Percentiles rank a stretch among this genome's conserved stretches.
Conservation (phyloP, 1,140 invertebrate genomes). For the Drosophila quadrilineata region DNA sequence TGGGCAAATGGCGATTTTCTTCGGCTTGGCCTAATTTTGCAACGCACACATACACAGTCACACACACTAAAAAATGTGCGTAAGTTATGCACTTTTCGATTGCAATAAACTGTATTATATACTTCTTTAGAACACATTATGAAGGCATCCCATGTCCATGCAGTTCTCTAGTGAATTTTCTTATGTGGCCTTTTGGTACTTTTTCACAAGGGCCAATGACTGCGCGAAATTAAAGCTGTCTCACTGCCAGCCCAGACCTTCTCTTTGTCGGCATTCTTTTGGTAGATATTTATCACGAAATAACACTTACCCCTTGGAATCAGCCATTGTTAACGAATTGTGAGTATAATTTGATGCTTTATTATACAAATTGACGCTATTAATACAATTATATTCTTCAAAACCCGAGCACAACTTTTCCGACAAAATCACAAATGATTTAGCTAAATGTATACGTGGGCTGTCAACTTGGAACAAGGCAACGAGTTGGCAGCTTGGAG, state of each 20-base stretch:
- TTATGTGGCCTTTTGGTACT: constrained; percentile 56
- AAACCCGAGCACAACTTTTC: constrained; percentile 41
- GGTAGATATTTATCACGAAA: neutral
- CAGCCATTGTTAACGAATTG: constrained; percentile 58
- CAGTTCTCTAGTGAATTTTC: constrained; percentile 18
- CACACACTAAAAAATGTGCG: too few relatives aligned
- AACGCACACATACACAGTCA: too few relatives aligned
- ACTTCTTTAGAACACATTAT: neutral
- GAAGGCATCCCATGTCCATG: neutral
- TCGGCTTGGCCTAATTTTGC: constrained; percentile 55
- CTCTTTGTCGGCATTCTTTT: constrained; percentile 48
- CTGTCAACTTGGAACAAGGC: constrained; percentile 26
- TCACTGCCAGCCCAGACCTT: constrained; percentile 7
- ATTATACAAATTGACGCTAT: constrained; percentile 47
- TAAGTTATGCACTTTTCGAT: neutral
- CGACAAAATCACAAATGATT: constrained; percentile 58
- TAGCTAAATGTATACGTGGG: constrained; percentile 41
- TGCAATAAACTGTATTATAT: neutral
- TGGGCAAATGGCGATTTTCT: constrained; percentile 60
- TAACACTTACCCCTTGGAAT: constrained; percentile 71
- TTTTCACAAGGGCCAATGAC: constrained; percentile 53
- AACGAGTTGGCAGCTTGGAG: constrained; percentile 30
- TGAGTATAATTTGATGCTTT: constrained; percentile 60
- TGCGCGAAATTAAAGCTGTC: constrained; percentile 60
- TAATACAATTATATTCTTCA: constrained; percentile 22